A percentile compares a stretch with the other conserved stretches of the same genome.
Conservation (phyloP, 1,140 invertebrate genomes). For the Brachionus rotundiformis region DNA sequence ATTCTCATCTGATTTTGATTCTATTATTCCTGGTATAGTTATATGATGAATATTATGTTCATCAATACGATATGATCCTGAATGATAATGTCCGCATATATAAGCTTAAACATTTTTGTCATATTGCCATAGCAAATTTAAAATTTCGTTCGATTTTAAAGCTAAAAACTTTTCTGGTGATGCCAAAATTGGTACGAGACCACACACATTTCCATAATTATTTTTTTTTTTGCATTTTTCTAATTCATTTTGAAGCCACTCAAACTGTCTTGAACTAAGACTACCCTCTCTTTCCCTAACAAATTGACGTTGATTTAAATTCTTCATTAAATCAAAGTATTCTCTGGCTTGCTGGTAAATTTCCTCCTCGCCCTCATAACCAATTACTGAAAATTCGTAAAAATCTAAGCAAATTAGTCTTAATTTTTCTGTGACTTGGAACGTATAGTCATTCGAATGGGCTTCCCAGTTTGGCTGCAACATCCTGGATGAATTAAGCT, state of each 20-base stretch:
- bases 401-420: constrained; percentile 56
- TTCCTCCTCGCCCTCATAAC: constrained; percentile 54
- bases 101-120: constrained; percentile 57
- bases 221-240: constrained; percentile 54
- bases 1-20: constrained; percentile 55
- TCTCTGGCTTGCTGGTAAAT: constrained; percentile 53
- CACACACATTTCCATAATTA: constrained; percentile 56
- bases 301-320: constrained; percentile 55
- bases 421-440: not conserved
- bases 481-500: constrained; percentile 51
- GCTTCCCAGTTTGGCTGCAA: not conserved
- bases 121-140: constrained; percentile 55
- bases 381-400: constrained; percentile 61
- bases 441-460: constrained; percentile 19
- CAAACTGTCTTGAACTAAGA: constrained; percentile 57
- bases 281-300: constrained; percentile 62
- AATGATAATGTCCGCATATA: constrained; percentile 60
- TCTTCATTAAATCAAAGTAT: constrained; percentile 55
- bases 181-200: constrained; percentile 57
- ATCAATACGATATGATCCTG: constrained; percentile 56
- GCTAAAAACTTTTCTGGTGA: constrained; percentile 54
- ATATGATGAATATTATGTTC: constrained; percentile 58
- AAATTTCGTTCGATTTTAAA: constrained; percentile 60
- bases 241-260: constrained; percentile 58
- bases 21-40: constrained; percentile 58